Conservation (phyloP, 2,888 invertebrate species). For the Octodonta nipae region DNA sequence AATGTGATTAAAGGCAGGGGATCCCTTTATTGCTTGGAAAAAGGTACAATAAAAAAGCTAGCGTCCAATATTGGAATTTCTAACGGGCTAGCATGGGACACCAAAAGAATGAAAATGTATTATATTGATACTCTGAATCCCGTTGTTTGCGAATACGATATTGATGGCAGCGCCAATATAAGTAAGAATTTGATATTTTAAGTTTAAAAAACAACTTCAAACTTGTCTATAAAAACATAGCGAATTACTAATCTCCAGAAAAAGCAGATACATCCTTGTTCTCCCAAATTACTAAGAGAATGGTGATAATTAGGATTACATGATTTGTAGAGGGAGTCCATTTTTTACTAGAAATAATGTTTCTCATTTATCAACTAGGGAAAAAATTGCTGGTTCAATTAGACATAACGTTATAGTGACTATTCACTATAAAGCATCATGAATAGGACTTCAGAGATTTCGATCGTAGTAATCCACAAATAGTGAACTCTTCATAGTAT, state of each 20-base stretch:
- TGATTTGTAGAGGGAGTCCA: too few species aligned
- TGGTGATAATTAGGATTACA: too few species aligned
- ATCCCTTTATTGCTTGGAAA: conserved; percentile 32
- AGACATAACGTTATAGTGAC: too few species aligned
- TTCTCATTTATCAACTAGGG: too few species aligned
- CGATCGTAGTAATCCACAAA: too few species aligned
- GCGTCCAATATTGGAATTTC: conserved; percentile 46
- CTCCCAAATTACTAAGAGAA: too few species aligned
- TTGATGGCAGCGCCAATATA: conserved; percentile 46
- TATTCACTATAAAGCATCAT: too few species aligned
- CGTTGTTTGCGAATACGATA: conserved; percentile 55
- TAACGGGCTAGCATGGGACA: conserved; percentile 64
- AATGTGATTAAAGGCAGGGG: conserved; percentile 27
- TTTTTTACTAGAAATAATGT: too few species aligned
- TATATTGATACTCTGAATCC: conserved; percentile 50
- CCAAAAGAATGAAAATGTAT: conserved; percentile 48
- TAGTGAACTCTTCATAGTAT: too few species aligned
- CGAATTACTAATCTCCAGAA: neutral
- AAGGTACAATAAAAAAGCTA: conserved; percentile 16
- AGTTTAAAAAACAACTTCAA: neutral
- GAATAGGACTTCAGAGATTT: too few species aligned
- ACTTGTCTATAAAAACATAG: neutral
- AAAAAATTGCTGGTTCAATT: too few species aligned
- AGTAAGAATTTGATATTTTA: conserved; percentile 35
- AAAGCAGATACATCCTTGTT: neutral